Evolutionary conservation across 2,888 invertebrate species (phyloP).

Genomic region (Subacronicta megacephala): DNA sequence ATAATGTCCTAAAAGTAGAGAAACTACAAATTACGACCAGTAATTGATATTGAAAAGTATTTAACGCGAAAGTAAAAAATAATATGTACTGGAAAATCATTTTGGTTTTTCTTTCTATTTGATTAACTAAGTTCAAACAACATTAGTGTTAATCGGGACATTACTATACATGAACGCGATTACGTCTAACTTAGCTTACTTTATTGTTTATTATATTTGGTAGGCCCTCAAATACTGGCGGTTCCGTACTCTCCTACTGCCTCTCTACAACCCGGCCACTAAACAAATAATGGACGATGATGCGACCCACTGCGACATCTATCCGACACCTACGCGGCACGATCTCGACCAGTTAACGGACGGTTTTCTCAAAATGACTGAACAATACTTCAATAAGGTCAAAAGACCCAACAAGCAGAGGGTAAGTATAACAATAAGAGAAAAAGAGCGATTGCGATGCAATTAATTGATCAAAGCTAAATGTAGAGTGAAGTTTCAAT

Average conservation of each 20-base stretch:
- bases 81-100: no score
- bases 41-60: no score
- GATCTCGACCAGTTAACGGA: slow-evolving; percentile 92
- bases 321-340: slow-evolving; percentile 90
- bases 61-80: no score
- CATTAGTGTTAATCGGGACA: not conserved
- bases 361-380: slow-evolving; percentile 95
- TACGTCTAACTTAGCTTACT: slow-evolving; percentile 11
- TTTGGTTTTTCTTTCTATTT: no score
- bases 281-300: slow-evolving; percentile 94
- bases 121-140: not conserved
- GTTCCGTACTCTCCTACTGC: slow-evolving; percentile 96
- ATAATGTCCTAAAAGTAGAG: slow-evolving; percentile 1
- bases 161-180: slow-evolving; percentile 8
- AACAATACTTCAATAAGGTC: slow-evolving; percentile 96
- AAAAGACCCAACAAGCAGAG: slow-evolving; percentile 94
- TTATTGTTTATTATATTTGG: not conserved
- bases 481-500: not conserved
- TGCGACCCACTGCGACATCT: slow-evolving; percentile 94
- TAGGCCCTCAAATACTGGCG: slow-evolving; percentile 97
- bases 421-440: slow-evolving; percentile 88
- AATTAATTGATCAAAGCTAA: slow-evolving; percentile 36
- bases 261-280: slow-evolving; percentile 94
- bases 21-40: no score
- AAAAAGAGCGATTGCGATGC: slow-evolving; percentile 12